Conservation (phyloP, 1,140 invertebrate genomes). For the Orchestia grillus region DNA sequence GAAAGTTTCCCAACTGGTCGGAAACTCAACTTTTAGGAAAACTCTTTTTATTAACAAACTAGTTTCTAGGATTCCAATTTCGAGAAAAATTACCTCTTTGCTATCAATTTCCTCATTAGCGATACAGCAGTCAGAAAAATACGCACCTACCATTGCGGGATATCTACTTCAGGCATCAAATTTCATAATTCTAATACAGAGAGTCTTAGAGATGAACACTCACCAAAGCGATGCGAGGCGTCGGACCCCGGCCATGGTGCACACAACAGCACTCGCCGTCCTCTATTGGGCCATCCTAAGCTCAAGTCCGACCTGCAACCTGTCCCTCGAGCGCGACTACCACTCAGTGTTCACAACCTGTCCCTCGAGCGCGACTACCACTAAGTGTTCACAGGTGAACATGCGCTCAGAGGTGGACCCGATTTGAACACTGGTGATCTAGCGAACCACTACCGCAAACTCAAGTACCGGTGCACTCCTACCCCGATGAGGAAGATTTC, state of each 20-base stretch:
- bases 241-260: not conserved
- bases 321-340: not conserved
- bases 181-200: not conserved
- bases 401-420: not conserved
- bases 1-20: too few relatives aligned
- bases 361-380: not conserved
- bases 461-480: not conserved
- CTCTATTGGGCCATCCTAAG: not conserved
- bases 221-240: not conserved
- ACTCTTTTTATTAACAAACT: too few relatives aligned
- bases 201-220: not conserved
- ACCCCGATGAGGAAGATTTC: not conserved
- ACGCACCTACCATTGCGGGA: too few relatives aligned
- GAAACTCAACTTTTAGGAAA: too few relatives aligned
- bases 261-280: not conserved
- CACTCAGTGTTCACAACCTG: not conserved
- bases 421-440: not conserved
- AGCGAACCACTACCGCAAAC: not conserved
- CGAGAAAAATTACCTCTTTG: too few relatives aligned
- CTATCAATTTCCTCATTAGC: too few relatives aligned
- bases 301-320: not conserved
- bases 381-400: not conserved
- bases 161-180: not conserved
- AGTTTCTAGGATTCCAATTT: too few relatives aligned
- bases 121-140: too few relatives aligned